A percentile compares a stretch with the other conserved stretches of the same genome.
Conservation (phyloP, 2,113 vertebrate genomes). For the Hippocampus guttulatus region DNA sequence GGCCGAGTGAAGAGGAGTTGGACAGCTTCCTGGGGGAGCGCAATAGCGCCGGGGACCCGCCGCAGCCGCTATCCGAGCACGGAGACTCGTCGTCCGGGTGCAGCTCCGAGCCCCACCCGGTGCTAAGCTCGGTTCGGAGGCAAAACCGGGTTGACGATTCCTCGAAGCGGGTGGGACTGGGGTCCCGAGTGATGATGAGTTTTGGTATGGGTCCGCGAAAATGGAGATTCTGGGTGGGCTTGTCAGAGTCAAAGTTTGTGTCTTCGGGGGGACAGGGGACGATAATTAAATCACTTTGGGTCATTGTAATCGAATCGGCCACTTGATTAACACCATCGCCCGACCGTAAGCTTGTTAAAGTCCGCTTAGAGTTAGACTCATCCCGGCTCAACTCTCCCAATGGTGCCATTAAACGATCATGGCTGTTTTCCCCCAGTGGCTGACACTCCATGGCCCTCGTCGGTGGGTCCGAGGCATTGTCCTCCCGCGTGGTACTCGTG, state of each 20-base stretch:
- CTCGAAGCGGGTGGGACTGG: constrained; percentile 52
- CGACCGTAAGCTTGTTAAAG: constrained; percentile 16
- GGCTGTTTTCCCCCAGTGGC: constrained; percentile 34
- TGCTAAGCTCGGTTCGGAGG: constrained; percentile 21
- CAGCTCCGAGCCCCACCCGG: constrained; percentile 47
- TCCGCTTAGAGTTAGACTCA: constrained; percentile 20
- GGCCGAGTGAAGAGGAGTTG: constrained; percentile 74
- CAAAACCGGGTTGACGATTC: constrained; percentile 19
- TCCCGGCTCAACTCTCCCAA: constrained; percentile 5
- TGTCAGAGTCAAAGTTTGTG: constrained; percentile 14
- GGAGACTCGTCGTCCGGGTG: constrained; percentile 72
- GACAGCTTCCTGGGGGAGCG: constrained; percentile 70
- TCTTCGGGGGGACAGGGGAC: constrained; percentile 12
- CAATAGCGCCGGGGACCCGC: constrained; percentile 66
- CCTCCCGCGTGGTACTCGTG: constrained; percentile 29
- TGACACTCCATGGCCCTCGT: constrained; percentile 66
- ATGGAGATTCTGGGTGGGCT: constrained; percentile 11
- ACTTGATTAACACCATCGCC: constrained; percentile 11
- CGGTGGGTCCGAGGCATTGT: constrained; percentile 65
- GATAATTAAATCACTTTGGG: constrained; percentile 31
- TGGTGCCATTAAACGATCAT: constrained; percentile 12
- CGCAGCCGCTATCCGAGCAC: constrained; percentile 78
- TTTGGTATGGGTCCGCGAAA: constrained; percentile 75
- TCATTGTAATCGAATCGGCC: constrained; percentile 35
- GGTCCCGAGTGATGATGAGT: constrained; percentile 80